A percentile compares a stretch with the other conserved stretches of the same genome.
These are phyloP conservation scores for Alauda arvensis DNA, from an alignment of 2,797 vertebrate species.

Conservation along the genomic window DNA sequence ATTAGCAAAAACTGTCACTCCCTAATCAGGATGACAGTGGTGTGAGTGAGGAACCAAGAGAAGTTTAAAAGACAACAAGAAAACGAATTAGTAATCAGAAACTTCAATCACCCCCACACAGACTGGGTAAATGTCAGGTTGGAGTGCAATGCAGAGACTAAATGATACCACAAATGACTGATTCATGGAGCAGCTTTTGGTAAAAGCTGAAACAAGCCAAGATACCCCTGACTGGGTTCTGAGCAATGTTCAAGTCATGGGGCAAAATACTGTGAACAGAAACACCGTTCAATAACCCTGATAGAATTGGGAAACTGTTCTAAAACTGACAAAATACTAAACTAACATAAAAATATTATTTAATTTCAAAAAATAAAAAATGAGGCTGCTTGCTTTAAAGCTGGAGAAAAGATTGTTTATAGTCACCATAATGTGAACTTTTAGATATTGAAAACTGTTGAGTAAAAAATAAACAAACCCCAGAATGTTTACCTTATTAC, in stretches of 20 bases:
- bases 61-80: conserved; percentile 22
- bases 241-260: neutral
- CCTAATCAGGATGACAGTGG: conserved; percentile 8
- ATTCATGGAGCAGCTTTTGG: neutral
- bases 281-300: neutral
- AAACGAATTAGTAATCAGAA: conserved; percentile 27
- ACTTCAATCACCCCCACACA: conserved; percentile 11
- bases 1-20: neutral
- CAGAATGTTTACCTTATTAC: neutral
- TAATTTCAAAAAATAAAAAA: neutral
- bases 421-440: neutral
- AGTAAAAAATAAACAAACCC: neutral
- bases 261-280: neutral
- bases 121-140: conserved; percentile 34
- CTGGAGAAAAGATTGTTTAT: neutral
- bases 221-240: neutral
- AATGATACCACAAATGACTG: conserved; percentile 6
- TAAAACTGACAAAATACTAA: neutral
- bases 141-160: conserved; percentile 6
- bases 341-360: neutral
- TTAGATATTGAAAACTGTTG: neutral
- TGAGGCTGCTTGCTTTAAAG: neutral
- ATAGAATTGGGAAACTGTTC: neutral
- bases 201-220: conserved; percentile 24
- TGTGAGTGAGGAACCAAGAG: conserved; percentile 10